A percentile compares a stretch with the other conserved stretches of the same genome.
phyloP scores from a whole-genome alignment of 2,797 vertebrate genomes.

The Sebastiscus albofasciatus region DNA sequence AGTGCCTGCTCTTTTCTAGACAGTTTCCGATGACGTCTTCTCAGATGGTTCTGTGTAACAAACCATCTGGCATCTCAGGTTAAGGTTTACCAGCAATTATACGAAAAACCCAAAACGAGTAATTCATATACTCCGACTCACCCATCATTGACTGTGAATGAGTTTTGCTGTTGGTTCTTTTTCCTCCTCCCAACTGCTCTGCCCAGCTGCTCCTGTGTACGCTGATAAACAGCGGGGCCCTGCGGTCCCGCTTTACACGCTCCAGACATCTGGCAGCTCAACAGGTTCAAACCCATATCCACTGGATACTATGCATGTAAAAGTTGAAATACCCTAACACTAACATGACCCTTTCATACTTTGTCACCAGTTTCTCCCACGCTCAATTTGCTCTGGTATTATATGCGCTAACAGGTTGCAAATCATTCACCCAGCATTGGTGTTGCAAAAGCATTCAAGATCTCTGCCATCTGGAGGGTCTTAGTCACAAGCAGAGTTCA shows the following conservation, averaged over 20 bases:
- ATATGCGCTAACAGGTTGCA: constrained; percentile 16
- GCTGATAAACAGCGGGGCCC: constrained; percentile 13
- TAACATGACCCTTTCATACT: not conserved
- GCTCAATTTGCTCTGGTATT: constrained; percentile 2
- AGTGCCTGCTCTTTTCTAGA: no score
- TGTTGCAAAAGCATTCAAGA: constrained; percentile 9
- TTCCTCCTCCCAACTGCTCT: not conserved
- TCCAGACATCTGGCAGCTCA: constrained; percentile 32
- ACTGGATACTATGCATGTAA: not conserved
- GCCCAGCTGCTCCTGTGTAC: constrained; percentile 32
- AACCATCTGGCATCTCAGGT: no score
- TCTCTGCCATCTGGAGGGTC: constrained; percentile 32
- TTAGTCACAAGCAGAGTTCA: constrained; percentile 23
- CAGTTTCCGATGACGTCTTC: no score
- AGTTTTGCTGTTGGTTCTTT: constrained; percentile 5
- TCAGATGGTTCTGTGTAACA: no score
- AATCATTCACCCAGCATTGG: constrained; percentile 34
- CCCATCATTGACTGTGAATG: constrained; percentile 8
- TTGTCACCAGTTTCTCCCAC: not conserved
- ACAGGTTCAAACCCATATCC: constrained; percentile 30
- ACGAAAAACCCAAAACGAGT: constrained; percentile 6
- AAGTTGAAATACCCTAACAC: not conserved
- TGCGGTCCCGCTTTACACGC: not conserved
- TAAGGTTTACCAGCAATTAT: not conserved
- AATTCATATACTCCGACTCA: constrained; percentile 24